phyloP scores from a whole-genome alignment of 2,113 vertebrate genomes.

The Salminus brasiliensis region DNA sequence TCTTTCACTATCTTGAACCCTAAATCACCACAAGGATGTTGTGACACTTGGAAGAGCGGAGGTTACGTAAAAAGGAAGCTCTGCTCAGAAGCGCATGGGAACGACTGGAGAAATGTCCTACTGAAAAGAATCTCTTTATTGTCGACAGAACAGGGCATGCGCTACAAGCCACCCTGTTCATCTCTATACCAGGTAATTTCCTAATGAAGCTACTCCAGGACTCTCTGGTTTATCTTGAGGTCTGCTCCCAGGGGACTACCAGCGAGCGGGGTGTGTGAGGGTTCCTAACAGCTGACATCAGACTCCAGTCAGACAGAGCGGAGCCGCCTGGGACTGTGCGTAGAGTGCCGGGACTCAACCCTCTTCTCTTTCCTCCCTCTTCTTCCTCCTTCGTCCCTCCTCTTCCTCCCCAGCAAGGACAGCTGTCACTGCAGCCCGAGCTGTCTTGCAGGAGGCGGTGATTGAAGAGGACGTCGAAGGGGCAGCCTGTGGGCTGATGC shows the following conservation, averaged over 20 bases:
- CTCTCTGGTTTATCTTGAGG: not conserved
- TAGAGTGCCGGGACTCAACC: not conserved
- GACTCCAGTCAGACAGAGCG: not conserved
- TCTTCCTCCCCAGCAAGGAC: conserved; percentile 18
- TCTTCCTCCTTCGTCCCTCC: not conserved
- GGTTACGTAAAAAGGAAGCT: not conserved
- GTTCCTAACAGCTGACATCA: not conserved
- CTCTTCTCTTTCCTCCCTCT: not conserved
- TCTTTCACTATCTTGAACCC: not conserved
- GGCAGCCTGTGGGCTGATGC: conserved; percentile 37
- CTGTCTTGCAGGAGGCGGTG: conserved; percentile 4
- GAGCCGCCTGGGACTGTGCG: conserved; percentile 13
- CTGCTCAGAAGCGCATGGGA: not conserved
- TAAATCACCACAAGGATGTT: conserved; percentile 8
- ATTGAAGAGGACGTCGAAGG: conserved; percentile 14
- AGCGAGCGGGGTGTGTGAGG: not conserved
- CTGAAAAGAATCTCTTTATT: not conserved
- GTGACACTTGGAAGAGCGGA: not conserved
- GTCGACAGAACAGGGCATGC: not conserved
- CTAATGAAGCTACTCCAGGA: not conserved
- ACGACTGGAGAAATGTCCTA: not conserved
- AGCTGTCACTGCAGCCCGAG: not conserved
- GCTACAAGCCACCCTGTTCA: not conserved
- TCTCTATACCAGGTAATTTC: not conserved
- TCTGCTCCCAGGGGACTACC: not conserved